phyloP scores from a whole-genome alignment of 2,888 invertebrate species.

The Zelleria hepariella region DNA sequence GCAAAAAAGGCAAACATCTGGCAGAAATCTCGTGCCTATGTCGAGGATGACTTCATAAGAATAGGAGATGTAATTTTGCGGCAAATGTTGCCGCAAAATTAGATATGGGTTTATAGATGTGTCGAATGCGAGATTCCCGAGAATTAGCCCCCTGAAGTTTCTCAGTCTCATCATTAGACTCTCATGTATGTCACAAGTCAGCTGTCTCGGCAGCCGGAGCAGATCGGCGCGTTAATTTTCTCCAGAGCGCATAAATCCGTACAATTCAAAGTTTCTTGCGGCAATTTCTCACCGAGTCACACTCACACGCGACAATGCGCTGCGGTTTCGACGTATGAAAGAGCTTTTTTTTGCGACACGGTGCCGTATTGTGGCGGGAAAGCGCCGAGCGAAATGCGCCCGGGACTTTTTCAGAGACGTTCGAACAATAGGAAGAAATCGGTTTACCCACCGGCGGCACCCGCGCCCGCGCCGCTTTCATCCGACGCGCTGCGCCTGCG shows the following conservation, averaged over 20 bases:
- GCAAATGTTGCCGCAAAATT: no score
- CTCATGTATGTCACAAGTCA: no score
- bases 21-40: no score
- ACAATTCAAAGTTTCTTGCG: neutral
- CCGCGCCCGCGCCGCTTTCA: constrained; percentile 41
- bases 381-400: constrained; percentile 37
- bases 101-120: no score
- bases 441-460: constrained; percentile 39
- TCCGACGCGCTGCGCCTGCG: constrained; percentile 21
- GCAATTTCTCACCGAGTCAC: constrained; percentile 2
- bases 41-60: no score
- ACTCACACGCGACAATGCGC: constrained; percentile 1
- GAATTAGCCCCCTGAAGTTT: no score
- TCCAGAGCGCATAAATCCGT: neutral
- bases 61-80: no score
- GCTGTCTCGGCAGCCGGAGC: neutral
- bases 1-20: no score
- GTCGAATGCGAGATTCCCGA: no score
- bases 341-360: constrained; percentile 3
- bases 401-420: constrained; percentile 36
- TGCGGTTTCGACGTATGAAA: constrained; percentile 1
- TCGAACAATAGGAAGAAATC: constrained; percentile 65
- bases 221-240: neutral
- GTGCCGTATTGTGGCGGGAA: constrained; percentile 31
- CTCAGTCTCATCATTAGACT: no score